phyloP scores from a whole-genome alignment of 2,113 vertebrate genomes.

The Paratilapia polleni region DNA sequence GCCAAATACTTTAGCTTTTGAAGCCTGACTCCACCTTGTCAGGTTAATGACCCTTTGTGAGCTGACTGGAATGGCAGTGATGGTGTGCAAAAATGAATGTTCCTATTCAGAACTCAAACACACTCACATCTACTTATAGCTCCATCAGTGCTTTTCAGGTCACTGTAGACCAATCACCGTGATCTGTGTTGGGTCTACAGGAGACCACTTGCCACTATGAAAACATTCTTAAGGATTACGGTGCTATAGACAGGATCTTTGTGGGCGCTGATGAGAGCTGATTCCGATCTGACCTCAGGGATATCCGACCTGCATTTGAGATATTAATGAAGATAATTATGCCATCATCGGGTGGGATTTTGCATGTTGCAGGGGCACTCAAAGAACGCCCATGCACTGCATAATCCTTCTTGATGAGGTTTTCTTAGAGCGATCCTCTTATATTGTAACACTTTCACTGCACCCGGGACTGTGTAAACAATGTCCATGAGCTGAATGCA shows the following conservation, averaged over 20 bases:
- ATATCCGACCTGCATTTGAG: conserved; percentile 48
- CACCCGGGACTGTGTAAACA: neutral
- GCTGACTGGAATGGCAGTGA: conserved; percentile 48
- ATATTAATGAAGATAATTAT: conserved; percentile 64
- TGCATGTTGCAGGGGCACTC: neutral
- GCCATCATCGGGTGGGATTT: conserved; percentile 38
- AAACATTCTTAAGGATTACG: conserved; percentile 68
- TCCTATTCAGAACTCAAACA: conserved; percentile 24
- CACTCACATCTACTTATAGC: conserved; percentile 36
- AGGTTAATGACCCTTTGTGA: conserved; percentile 75
- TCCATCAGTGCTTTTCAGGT: conserved; percentile 56
- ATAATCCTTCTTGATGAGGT: conserved; percentile 24
- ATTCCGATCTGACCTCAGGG: conserved; percentile 50
- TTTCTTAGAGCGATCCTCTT: neutral
- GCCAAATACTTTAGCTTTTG: conserved; percentile 64
- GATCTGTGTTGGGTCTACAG: conserved; percentile 32
- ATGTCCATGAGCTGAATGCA: neutral
- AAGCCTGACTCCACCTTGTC: conserved; percentile 68
- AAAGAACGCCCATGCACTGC: neutral
- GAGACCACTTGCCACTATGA: conserved; percentile 47
- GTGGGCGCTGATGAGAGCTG: conserved; percentile 54
- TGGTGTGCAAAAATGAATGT: conserved; percentile 52
- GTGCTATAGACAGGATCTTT: conserved; percentile 36
- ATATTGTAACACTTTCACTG: neutral
- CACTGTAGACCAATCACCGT: conserved; percentile 51